Evolutionary conservation across 2,113 vertebrate species (phyloP), one percentile per base, ranked within the genome.

Genomic region (Cyprinodon variegatus): DNA sequence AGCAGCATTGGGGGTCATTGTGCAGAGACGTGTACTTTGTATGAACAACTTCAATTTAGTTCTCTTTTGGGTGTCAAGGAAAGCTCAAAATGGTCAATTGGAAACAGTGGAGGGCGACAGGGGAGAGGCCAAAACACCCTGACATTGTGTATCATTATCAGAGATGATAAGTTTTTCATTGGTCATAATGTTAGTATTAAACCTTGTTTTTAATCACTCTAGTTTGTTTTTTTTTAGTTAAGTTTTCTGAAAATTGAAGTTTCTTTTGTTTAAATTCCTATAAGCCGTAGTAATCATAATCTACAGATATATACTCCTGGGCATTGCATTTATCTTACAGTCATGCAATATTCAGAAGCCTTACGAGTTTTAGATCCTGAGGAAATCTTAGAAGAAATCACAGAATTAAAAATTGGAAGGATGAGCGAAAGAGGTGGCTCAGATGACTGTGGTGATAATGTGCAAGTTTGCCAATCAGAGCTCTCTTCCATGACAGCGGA

Each of bases 361-460:
- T 20, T 2, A 20, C 48, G 17, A 15, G 17, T 53, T 53, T 53
- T n/a, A 20, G 17, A n/a, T 57, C 9, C 20, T 29, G 29, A 29
- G 29, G 29, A 29, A 29, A 29, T 29, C 29, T 10, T 14, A 1
- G 13, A n/a, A 75, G 48, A 53, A 72, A 87, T 71, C 65, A 66
- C 67, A 70, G 22, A 38, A 41, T 50, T 15, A 70, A 65, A 79
- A 70, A 45, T 74, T 70, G 65, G 76, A 81, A 66, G 74, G 74
- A 62, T 72, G 66, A 83, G 46, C 65, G 78, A 83, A 79, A 63
- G 71, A 80, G 77, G 77, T 70, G 57, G 79, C 77, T 86, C 81
- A 82, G 85, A 89, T 86, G 78, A 88, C 90, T 87, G 91, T 62
- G 85, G 88, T 15, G 90, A 93, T 92, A 91, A 93, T 93, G 83